A percentile compares a stretch with the other conserved stretches of the same genome.
Conservation (phyloP, 2,888 invertebrate species). For the Acanthosepion pharaonis region DNA sequence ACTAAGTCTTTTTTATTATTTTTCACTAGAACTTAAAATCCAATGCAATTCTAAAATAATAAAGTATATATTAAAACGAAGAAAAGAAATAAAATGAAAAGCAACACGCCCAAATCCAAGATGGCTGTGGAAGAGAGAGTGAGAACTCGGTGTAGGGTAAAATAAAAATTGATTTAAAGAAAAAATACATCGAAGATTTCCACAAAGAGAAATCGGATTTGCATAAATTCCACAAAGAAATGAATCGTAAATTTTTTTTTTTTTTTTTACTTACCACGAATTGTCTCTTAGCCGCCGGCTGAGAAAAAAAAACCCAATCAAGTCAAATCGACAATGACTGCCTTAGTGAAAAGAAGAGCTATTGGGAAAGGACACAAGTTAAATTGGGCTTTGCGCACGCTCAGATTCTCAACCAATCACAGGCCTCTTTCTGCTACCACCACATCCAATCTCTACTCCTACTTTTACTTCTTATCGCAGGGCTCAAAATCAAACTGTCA, state of each 20-base stretch:
- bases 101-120: slow-evolving; percentile 33
- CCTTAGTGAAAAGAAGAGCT: neutral
- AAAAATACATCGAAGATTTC: too few relatives aligned
- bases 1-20: too few relatives aligned
- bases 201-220: too few relatives aligned
- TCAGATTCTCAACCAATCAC: neutral
- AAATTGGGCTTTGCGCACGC: neutral
- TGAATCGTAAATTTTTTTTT: too few relatives aligned
- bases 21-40: too few relatives aligned
- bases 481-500: neutral
- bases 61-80: neutral
- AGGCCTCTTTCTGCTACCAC: neutral
- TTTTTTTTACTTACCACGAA: neutral
- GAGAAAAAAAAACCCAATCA: neutral
- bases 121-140: neutral
- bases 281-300: neutral
- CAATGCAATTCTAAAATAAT: neutral
- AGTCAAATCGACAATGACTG: neutral
- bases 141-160: too few relatives aligned
- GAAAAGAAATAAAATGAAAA: neutral
- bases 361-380: neutral
- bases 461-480: neutral
- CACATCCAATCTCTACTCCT: neutral
- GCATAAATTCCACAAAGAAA: too few relatives aligned
- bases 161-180: neutral